A percentile compares a stretch with the other conserved stretches of the same genome.
phyloP scores from a whole-genome alignment of 2,113 vertebrate genomes.

The Rhagologus leucostigma region DNA sequence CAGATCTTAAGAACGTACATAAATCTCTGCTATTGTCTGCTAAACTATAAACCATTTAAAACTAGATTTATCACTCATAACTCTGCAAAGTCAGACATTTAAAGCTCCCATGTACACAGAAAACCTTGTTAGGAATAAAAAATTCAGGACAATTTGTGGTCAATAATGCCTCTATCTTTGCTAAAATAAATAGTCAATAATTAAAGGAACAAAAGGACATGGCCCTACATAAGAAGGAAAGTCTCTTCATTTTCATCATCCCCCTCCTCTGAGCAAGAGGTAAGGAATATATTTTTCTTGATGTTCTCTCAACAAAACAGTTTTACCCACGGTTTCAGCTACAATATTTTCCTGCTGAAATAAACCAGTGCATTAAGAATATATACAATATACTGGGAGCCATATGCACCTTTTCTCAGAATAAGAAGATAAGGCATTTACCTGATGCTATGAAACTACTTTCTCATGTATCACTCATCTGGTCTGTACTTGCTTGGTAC shows the following conservation, averaged over 20 bases:
- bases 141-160: not conserved
- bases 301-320: not conserved
- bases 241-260: not conserved
- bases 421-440: not conserved
- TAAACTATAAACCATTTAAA: not conserved
- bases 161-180: not conserved
- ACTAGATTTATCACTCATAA: not conserved
- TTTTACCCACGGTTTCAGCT: not conserved
- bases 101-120: not conserved
- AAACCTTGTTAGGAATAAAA: not conserved
- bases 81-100: not conserved
- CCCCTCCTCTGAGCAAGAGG: not conserved
- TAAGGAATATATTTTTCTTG: not conserved
- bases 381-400: not conserved
- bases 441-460: not conserved
- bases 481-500: not conserved
- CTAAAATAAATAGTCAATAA: slow-evolving; percentile 28
- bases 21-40: not conserved
- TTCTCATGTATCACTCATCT: not conserved
- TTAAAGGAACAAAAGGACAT: not conserved
- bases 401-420: not conserved
- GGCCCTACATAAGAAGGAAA: not conserved
- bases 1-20: not conserved
- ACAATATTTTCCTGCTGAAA: not conserved
- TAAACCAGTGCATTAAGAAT: not conserved